Percentiles rank a stretch among this genome's conserved stretches.
Conservation (phyloP, 2,888 invertebrate genomes). For the Hydraecia micacea region DNA sequence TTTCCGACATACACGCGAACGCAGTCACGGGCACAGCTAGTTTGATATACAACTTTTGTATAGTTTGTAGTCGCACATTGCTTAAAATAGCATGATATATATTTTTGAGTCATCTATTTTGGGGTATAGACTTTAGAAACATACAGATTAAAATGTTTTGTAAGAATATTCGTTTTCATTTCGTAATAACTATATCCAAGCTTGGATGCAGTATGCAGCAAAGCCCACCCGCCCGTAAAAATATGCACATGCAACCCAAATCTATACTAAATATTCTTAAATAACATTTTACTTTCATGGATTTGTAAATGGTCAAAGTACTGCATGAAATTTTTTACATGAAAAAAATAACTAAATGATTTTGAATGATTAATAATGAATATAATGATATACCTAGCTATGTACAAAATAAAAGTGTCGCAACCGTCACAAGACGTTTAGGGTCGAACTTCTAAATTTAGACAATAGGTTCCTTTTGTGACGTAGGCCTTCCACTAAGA, state of each 20-base stretch:
- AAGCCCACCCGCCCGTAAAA: not conserved
- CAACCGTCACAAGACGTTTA: not conserved
- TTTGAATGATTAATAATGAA: not conserved
- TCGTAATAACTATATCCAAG: not conserved
- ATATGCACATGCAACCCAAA: not conserved
- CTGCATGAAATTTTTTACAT: not conserved
- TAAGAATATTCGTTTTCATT: not conserved
- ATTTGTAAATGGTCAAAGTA: not conserved
- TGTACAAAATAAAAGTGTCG: not conserved
- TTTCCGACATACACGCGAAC: no score
- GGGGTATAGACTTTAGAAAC: no score
- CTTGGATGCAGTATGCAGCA: not conserved
- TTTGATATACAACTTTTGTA: conserved; percentile 11
- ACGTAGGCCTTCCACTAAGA: not conserved
- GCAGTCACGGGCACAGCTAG: no score
- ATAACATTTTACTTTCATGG: not conserved
- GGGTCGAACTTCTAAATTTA: not conserved
- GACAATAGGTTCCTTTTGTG: not conserved
- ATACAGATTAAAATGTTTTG: not conserved
- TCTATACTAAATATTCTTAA: not conserved
- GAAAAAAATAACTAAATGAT: not conserved
- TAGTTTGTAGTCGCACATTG: not conserved
- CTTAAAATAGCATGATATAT: conserved; percentile 1
- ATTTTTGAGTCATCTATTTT: conserved; percentile 21
- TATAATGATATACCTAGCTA: not conserved